Percentiles rank a stretch among this genome's conserved stretches.
phyloP scores from a whole-genome alignment of 2,113 vertebrate genomes.

The Cavia porcellus region DNA sequence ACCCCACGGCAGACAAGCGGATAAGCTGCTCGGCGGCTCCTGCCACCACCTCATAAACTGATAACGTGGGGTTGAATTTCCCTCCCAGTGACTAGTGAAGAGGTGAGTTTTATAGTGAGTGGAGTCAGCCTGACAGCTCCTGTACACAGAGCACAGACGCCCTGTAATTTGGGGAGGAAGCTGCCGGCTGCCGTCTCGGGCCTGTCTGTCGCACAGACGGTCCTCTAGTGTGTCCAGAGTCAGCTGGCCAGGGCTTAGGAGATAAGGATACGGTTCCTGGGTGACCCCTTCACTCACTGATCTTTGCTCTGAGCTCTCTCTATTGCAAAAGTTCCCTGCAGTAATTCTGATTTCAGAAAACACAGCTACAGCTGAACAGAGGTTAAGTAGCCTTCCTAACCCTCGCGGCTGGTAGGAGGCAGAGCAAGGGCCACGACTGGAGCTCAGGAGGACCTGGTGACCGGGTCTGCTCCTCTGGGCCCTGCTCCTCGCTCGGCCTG shows the following conservation, averaged over 20 bases:
- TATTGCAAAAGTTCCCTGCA: not conserved
- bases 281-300: not conserved
- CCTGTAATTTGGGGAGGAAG: constrained; percentile 50
- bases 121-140: constrained; percentile 60
- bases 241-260: not conserved
- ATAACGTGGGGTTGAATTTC: constrained; percentile 73
- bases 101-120: constrained; percentile 50
- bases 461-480: no score
- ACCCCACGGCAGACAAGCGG: constrained; percentile 43
- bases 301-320: constrained; percentile 29
- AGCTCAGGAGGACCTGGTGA: not conserved
- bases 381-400: not conserved
- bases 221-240: not conserved
- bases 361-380: not conserved
- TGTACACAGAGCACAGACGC: constrained; percentile 54
- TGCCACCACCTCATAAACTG: constrained; percentile 69
- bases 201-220: not conserved
- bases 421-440: not conserved
- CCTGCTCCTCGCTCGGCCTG: no score
- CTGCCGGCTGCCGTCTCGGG: not conserved
- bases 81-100: constrained; percentile 35
- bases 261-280: constrained; percentile 1
- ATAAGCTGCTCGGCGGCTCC: constrained; percentile 2
- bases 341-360: constrained; percentile 41
- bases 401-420: not conserved